Evolutionary conservation across 2,797 vertebrate genomes (phyloP).

Genomic region (Paramormyrops hopkinsi): DNA sequence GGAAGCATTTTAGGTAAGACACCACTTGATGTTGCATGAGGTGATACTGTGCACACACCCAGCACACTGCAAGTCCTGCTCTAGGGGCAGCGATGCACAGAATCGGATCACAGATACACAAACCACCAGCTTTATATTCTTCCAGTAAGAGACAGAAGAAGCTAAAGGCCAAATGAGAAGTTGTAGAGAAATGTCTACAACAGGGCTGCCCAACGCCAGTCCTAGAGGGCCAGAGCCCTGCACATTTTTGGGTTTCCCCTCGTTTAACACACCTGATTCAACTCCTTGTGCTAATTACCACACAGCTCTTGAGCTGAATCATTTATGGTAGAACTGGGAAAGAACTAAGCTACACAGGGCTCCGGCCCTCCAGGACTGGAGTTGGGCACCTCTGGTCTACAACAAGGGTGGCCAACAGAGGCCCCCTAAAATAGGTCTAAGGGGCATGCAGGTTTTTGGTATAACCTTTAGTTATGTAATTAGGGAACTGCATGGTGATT

Average conservation of each 20-base stretch:
- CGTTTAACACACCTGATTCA: too few species aligned
- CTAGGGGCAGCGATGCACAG: neutral
- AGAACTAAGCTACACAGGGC: too few species aligned
- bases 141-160: neutral
- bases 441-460: too few species aligned
- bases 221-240: too few species aligned
- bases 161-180: neutral
- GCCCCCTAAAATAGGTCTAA: too few species aligned
- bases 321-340: too few species aligned
- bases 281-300: too few species aligned
- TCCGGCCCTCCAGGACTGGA: too few species aligned
- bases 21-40: neutral
- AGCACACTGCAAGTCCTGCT: neutral
- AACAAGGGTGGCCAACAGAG: too few species aligned
- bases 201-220: neutral
- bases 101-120: neutral
- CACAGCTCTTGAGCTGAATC: too few species aligned
- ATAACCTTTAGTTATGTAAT: neutral
- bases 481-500: neutral
- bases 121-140: neutral
- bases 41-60: neutral
- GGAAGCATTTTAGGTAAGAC: neutral
- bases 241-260: too few species aligned
- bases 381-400: too few species aligned
- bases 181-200: neutral